Percentiles rank a stretch among this genome's conserved stretches.
phyloP scores from a whole-genome alignment of 2,888 invertebrate species.

The Archaeoteleia sp. region DNA sequence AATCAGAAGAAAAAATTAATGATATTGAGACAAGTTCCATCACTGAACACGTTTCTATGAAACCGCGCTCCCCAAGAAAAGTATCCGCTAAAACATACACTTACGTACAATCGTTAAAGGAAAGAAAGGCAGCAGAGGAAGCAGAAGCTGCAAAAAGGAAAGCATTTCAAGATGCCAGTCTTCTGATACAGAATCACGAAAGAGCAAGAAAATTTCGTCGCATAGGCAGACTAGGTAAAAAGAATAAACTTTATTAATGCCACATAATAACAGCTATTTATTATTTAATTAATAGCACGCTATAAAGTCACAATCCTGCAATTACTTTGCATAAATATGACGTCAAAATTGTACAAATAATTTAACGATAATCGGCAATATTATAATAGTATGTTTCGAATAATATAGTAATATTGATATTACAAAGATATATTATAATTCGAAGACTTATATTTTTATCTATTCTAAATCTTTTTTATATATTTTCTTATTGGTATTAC shows the following conservation, averaged over 20 bases:
- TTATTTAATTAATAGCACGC: neutral
- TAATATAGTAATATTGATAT: too few relatives aligned
- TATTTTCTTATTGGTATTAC: too few relatives aligned
- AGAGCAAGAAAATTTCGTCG: constrained; percentile 61
- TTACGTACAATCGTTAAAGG: constrained; percentile 6
- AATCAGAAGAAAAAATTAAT: constrained; percentile 2
- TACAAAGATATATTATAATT: too few relatives aligned
- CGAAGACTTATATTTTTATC: too few relatives aligned
- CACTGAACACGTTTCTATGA: neutral
- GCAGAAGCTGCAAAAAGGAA: constrained; percentile 40
- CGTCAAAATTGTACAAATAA: too few relatives aligned
- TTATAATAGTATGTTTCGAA: too few relatives aligned
- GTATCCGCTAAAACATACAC: constrained; percentile 19
- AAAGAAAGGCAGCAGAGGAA: constrained; percentile 29
- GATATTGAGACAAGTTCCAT: too few relatives aligned
- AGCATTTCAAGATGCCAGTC: constrained; percentile 47
- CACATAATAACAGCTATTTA: neutral
- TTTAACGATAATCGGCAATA: too few relatives aligned
- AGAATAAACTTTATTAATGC: neutral
- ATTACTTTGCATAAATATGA: too few relatives aligned
- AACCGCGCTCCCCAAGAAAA: constrained; percentile 12
- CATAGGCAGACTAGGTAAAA: constrained; percentile 51
- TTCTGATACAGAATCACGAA: constrained; percentile 64
- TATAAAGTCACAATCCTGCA: too few relatives aligned
- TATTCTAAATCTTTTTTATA: too few relatives aligned